These are phyloP conservation scores for Lamproptera curius DNA, from an alignment of 2,888 invertebrate species.

Conservation along the genomic window DNA sequence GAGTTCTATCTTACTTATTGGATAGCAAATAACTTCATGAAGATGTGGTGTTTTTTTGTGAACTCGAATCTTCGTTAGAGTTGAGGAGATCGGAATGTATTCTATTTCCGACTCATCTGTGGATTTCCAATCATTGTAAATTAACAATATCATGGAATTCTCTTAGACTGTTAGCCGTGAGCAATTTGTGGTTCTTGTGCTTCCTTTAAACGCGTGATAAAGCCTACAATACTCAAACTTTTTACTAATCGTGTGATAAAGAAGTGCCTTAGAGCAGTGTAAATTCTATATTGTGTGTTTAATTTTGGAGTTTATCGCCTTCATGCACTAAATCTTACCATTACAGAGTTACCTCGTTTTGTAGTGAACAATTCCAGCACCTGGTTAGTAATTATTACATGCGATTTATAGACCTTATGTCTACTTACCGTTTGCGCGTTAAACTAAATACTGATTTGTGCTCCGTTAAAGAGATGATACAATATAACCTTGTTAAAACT, in stretches of 20 bases:
- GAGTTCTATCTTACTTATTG: slow-evolving; percentile 62
- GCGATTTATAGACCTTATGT: slow-evolving; percentile 41
- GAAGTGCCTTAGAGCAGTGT: slow-evolving; percentile 34
- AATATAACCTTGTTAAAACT: slow-evolving; percentile 55
- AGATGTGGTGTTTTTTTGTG: slow-evolving; percentile 79
- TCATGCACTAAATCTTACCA: slow-evolving; percentile 47
- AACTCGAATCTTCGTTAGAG: slow-evolving; percentile 87
- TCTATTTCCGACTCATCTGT: slow-evolving; percentile 88
- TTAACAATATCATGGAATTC: slow-evolving; percentile 38
- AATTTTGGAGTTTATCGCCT: slow-evolving; percentile 67
- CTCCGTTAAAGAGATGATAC: slow-evolving; percentile 47
- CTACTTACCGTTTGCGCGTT: slow-evolving; percentile 62
- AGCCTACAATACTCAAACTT: slow-evolving; percentile 38
- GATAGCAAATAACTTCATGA: slow-evolving; percentile 81
- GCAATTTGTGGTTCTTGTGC: slow-evolving; percentile 61
- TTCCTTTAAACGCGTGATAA: slow-evolving; percentile 48
- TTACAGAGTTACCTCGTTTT: slow-evolving; percentile 48
- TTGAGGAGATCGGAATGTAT: slow-evolving; percentile 89
- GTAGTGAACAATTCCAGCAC: slow-evolving; percentile 57
- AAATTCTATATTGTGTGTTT: slow-evolving; percentile 51
- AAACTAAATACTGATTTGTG: slow-evolving; percentile 52
- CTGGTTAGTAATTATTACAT: slow-evolving; percentile 50
- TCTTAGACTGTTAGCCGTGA: slow-evolving; percentile 52
- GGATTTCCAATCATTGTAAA: slow-evolving; percentile 65
- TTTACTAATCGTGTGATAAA: slow-evolving; percentile 53